Percentiles rank a stretch among this genome's conserved stretches.
Conservation (phyloP, 2,113 vertebrate genomes). For the Noturus placidus region DNA sequence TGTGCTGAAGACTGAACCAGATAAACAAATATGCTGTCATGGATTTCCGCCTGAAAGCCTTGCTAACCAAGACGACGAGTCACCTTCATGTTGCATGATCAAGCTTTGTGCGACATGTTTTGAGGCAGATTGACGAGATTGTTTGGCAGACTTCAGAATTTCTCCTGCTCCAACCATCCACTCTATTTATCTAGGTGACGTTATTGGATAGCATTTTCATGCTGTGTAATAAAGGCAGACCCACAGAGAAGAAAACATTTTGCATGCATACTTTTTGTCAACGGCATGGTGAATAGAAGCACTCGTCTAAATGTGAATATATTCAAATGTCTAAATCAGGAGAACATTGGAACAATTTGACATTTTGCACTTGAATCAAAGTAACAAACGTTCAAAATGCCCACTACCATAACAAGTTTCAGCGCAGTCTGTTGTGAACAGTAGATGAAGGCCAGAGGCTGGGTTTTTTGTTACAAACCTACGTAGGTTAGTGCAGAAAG, state of each 20-base stretch:
- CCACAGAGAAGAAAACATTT: background rate
- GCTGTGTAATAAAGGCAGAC: background rate
- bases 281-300: background rate
- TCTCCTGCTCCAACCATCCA: background rate
- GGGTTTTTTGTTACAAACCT: too few relatives aligned
- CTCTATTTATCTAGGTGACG: background rate
- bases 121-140: background rate
- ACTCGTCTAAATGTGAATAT: background rate
- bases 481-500: too few relatives aligned
- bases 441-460: too few relatives aligned
- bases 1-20: slow-evolving; percentile 1
- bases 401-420: too few relatives aligned
- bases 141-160: slow-evolving; percentile 2
- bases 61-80: background rate
- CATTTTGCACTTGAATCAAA: too few relatives aligned
- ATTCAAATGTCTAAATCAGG: background rate
- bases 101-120: background rate
- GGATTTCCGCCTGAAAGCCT: slow-evolving; percentile 1
- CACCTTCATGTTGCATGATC: background rate
- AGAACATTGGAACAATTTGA: too few relatives aligned
- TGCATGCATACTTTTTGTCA: background rate
- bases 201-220: too few relatives aligned
- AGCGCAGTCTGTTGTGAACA: too few relatives aligned
- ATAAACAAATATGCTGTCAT: background rate
- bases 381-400: too few relatives aligned